Conservation (phyloP, 2,888 invertebrate species). For the Tenthredo mesomela region DNA sequence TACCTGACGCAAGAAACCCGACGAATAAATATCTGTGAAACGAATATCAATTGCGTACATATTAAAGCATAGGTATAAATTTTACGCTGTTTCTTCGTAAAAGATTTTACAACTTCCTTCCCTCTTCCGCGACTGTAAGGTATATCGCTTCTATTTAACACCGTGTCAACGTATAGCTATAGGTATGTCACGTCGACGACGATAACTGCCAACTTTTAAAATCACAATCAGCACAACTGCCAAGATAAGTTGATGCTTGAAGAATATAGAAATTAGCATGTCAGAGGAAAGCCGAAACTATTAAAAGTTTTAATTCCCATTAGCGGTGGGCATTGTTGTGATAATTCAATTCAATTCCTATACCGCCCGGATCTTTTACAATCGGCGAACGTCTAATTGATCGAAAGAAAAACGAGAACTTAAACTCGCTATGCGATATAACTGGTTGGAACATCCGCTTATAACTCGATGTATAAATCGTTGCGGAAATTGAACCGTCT, state of each 20-base stretch:
- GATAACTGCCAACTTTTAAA: background rate
- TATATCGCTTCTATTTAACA: background rate
- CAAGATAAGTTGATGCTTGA: background rate
- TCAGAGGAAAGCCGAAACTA: slow-evolving; percentile 6
- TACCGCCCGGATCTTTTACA: background rate
- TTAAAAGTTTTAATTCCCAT: background rate
- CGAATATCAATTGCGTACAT: slow-evolving; percentile 33
- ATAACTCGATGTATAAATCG: background rate
- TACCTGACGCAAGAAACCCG: background rate
- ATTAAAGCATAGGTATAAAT: slow-evolving; percentile 16
- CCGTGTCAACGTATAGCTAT: too few relatives aligned
- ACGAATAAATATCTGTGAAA: slow-evolving; percentile 33
- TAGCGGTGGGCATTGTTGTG: background rate
- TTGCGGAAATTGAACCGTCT: background rate
- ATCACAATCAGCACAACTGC: background rate
- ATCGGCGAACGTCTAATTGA: background rate
- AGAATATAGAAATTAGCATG: slow-evolving; percentile 20
- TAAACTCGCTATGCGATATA: background rate
- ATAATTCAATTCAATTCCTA: background rate
- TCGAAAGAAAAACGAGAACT: background rate
- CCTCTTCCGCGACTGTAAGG: background rate
- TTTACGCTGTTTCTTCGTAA: slow-evolving; percentile 69
- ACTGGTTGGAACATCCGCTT: background rate
- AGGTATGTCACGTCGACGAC: background rate
- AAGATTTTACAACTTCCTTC: slow-evolving; percentile 74